phyloP scores from a whole-genome alignment of 2,797 vertebrate species.

The Aplochiton taeniatus region DNA sequence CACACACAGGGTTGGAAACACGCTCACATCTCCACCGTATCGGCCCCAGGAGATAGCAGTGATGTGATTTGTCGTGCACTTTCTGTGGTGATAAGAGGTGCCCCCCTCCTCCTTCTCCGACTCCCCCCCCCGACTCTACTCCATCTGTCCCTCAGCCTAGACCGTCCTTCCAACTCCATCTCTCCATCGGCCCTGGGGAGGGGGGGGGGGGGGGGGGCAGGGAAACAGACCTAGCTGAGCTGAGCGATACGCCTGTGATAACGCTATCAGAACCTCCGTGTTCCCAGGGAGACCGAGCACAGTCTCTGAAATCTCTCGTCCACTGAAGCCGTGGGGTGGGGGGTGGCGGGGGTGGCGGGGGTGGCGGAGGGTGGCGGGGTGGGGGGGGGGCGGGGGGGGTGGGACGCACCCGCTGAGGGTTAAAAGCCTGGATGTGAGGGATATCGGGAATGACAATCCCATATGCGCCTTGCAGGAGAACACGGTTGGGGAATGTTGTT shows the following conservation, averaged over 20 bases:
- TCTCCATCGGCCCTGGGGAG: slow-evolving; percentile 32
- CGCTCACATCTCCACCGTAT: no score
- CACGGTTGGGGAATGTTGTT: no score
- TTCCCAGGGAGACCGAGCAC: neutral
- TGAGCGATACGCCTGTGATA: no score
- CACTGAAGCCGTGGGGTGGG: no score
- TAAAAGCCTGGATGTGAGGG: no score
- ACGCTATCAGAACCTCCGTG: neutral
- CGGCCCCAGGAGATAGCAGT: neutral
- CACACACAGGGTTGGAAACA: no score
- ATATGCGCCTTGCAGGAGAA: no score
- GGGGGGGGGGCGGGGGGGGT: no score
- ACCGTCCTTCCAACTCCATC: slow-evolving; percentile 23
- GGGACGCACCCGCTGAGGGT: no score
- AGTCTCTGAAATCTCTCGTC: neutral
- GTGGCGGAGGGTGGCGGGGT: no score
- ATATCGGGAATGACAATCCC: no score
- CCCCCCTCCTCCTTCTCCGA: neutral
- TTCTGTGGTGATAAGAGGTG: neutral
- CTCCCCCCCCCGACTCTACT: neutral
- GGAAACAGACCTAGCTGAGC: slow-evolving; percentile 61
- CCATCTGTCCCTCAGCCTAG: slow-evolving; percentile 1
- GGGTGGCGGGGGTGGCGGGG: no score
- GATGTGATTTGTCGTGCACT: slow-evolving; percentile 23
- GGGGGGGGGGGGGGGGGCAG: slow-evolving; percentile 45